Evolutionary conservation across 1,140 invertebrate genomes (phyloP), one percentile per base, ranked within the genome.

Genomic region (Camponotus pennsylvanicus): DNA sequence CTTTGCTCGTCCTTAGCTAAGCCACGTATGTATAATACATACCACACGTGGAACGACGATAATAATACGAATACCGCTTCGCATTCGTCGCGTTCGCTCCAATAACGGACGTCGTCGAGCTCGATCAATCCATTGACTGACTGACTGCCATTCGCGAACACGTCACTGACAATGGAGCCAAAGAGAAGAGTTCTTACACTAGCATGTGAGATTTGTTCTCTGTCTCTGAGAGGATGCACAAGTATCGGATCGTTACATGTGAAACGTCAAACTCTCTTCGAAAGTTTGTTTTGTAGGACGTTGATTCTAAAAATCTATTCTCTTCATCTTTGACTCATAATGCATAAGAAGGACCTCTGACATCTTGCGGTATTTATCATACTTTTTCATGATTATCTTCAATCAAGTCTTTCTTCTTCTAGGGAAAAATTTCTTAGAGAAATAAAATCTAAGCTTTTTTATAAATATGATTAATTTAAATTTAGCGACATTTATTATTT

Each of bases 81-180:
- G 77, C 77, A 37, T 80, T 80, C 15, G 49, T 37, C 6, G 57
- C 21, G 64, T 21, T 70, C n/a, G 45, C 45, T 57, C 77, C 66
- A 66, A 42, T 80, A 70, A 59, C 78, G 37, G 64, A 80, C 37
- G 32, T 79, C 32, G 45, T 37, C 21, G 9, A 9, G 15, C 64
- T 57, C 49, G 63, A 70, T 70, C 77, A 57, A 34, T 69, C 63
- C 32, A 67, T 59, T 77, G 71, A 75, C 71, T 75, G 75, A 77
- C 61, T 64, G 55, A 57, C 45, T 79, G 77, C 40, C 27, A 34
- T 49, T 78, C 61, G 40, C 59, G 61, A 66, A 34, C 42, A 9
- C 37, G 32, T 66, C 76, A 52, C 11, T 37, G 15, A 64, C 32
- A 32, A 15, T 61, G 11, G 11, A 64, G 3, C 49, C 18, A 18